Conservation (phyloP, 2,797 vertebrate species). For the Lerista edwardsae region DNA sequence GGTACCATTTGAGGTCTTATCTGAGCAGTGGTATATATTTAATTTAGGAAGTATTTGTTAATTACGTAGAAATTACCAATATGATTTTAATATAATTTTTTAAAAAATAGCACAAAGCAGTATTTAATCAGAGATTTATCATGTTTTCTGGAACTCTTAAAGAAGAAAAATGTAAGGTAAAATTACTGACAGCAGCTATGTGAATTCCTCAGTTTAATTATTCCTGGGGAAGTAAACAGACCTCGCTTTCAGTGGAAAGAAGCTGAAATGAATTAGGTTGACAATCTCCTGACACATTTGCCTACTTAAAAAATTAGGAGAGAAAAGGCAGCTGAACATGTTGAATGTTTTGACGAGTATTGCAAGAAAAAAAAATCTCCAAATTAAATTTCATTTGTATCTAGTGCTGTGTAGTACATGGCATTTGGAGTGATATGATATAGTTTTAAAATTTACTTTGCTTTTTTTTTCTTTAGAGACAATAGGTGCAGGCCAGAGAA, state of each 20-base stretch:
- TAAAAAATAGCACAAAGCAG: not conserved
- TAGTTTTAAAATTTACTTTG: not conserved
- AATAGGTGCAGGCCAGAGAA: not conserved
- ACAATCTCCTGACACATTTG: not conserved
- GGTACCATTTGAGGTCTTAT: not conserved
- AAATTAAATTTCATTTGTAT: not conserved
- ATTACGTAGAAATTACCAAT: not conserved
- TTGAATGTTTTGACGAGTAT: slow-evolving; percentile 3
- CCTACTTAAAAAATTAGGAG: slow-evolving; percentile 1
- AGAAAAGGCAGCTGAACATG: not conserved
- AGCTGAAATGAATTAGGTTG: not conserved
- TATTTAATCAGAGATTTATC: not conserved
- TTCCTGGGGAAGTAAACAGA: slow-evolving; percentile 6
- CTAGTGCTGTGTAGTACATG: not conserved
- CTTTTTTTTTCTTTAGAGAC: not conserved
- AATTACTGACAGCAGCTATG: not conserved
- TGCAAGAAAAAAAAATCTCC: not conserved
- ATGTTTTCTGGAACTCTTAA: slow-evolving; percentile 1
- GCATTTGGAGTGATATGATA: not conserved
- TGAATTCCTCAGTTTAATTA: slow-evolving; percentile 26
- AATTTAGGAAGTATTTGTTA: not conserved
- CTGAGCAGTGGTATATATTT: not conserved
- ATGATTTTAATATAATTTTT: not conserved
- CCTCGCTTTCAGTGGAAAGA: not conserved
- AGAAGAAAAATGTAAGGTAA: not conserved